Evolutionary conservation across 2,113 vertebrate species (phyloP).

Genomic region (Zonotrichia leucophrys): DNA sequence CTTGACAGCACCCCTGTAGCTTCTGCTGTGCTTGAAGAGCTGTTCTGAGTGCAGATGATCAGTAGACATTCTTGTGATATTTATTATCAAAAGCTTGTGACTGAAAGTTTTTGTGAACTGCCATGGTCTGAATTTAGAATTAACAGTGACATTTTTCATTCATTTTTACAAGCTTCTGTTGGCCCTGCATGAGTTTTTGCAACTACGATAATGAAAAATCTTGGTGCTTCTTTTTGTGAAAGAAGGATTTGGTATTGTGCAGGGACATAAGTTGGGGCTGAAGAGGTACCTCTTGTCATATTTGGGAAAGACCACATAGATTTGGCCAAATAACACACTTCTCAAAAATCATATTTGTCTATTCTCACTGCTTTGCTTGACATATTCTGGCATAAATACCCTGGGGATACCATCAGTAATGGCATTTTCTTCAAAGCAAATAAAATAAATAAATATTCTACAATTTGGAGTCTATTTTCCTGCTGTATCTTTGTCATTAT

Average conservation of each 20-base stretch:
- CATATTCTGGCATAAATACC: background rate
- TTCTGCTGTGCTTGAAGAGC: background rate
- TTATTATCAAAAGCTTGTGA: background rate
- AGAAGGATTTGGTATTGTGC: background rate
- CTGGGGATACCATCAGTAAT: background rate
- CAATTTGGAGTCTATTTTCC: background rate
- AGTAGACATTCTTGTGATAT: background rate
- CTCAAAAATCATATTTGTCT: background rate
- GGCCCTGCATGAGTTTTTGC: background rate
- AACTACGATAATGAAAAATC: background rate
- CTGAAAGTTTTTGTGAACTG: background rate
- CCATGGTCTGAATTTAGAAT: background rate
- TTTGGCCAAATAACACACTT: background rate
- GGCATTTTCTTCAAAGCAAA: background rate
- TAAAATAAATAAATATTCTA: background rate
- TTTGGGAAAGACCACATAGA: background rate
- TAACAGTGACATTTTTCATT: background rate
- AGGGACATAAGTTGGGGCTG: background rate
- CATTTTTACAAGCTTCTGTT: background rate
- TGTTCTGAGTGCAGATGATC: background rate
- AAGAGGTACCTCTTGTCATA: background rate
- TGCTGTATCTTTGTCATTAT: background rate
- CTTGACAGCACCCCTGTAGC: conserved; percentile 24
- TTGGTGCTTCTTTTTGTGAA: background rate
- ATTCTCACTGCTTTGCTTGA: background rate